phyloP scores from a whole-genome alignment of 2,888 invertebrate genomes.

The Aelia acuminata region DNA sequence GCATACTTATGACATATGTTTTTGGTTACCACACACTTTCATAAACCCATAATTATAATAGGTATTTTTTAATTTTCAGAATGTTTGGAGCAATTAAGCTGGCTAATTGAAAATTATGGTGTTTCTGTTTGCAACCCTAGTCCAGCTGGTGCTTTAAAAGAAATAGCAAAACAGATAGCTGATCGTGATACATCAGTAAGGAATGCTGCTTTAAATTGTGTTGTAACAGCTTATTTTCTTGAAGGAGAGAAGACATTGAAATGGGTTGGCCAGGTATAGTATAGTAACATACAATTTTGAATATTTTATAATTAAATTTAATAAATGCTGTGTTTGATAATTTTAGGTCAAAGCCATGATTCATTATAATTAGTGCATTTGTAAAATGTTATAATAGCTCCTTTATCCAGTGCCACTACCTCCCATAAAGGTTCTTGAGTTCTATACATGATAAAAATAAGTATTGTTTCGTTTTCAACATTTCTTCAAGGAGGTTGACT shows the following conservation, averaged over 20 bases:
- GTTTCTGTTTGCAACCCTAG: slow-evolving; percentile 86
- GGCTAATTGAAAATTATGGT: slow-evolving; percentile 88
- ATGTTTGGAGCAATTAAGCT: slow-evolving; percentile 92
- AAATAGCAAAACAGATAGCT: slow-evolving; percentile 94
- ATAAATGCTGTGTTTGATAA: background rate
- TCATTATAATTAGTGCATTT: background rate
- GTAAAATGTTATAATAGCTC: no score
- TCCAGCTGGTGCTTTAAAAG: slow-evolving; percentile 84
- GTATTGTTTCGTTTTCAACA: no score
- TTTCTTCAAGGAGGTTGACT: no score
- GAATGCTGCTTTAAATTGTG: slow-evolving; percentile 94
- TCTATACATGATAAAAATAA: no score
- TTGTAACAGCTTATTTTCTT: slow-evolving; percentile 90
- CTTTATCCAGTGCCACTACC: no score
- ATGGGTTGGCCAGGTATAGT: slow-evolving; percentile 86
- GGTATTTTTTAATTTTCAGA: slow-evolving; percentile 72
- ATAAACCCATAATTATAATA: no score
- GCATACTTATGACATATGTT: no score
- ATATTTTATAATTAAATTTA: background rate
- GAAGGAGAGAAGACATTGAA: slow-evolving; percentile 94
- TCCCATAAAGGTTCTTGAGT: no score
- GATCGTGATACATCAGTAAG: slow-evolving; percentile 96
- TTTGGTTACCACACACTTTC: no score
- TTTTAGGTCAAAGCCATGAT: background rate
- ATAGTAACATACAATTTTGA: slow-evolving; percentile 64